phyloP scores from a whole-genome alignment of 2,888 invertebrate species.

The Hydroisotoma schaefferi region DNA sequence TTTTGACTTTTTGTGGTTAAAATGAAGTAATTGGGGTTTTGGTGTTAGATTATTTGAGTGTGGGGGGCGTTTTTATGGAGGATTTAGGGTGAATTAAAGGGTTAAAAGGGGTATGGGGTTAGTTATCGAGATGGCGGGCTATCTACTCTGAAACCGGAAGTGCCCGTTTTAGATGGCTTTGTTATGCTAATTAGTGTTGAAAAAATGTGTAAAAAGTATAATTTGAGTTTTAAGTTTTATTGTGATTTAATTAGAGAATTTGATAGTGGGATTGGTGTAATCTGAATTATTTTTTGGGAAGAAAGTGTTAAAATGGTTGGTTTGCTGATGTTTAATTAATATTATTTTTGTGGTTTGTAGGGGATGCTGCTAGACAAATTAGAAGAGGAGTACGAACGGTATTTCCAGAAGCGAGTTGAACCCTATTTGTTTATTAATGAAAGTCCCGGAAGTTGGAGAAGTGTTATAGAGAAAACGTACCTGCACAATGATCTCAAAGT shows the following conservation, averaged over 20 bases:
- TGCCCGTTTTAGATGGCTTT: not conserved
- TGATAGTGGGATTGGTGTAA: too few relatives aligned
- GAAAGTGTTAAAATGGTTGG: not conserved
- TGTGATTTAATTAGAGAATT: too few relatives aligned
- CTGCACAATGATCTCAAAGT: slow-evolving; percentile 45
- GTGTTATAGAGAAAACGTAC: slow-evolving; percentile 43
- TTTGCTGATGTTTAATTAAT: not conserved
- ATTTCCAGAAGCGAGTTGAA: slow-evolving; percentile 40
- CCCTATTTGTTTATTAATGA: slow-evolving; percentile 41
- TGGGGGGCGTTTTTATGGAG: too few relatives aligned
- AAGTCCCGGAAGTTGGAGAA: slow-evolving; percentile 35
- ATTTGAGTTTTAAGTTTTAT: too few relatives aligned
- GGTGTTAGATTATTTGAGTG: too few relatives aligned
- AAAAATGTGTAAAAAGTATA: too few relatives aligned
- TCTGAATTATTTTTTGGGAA: too few relatives aligned
- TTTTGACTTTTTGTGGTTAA: too few relatives aligned
- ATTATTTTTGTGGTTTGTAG: slow-evolving; percentile 13
- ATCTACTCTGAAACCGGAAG: not conserved
- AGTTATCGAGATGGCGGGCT: slow-evolving; percentile 3
- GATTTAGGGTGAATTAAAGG: too few relatives aligned
- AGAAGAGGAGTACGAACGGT: slow-evolving; percentile 41
- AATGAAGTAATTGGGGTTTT: too few relatives aligned
- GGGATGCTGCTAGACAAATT: slow-evolving; percentile 42
- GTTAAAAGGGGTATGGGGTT: too few relatives aligned
- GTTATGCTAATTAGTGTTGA: too few relatives aligned